These are phyloP conservation scores for Alligator sinensis DNA, from an alignment of 2,113 vertebrate genomes.

Conservation along the genomic window DNA sequence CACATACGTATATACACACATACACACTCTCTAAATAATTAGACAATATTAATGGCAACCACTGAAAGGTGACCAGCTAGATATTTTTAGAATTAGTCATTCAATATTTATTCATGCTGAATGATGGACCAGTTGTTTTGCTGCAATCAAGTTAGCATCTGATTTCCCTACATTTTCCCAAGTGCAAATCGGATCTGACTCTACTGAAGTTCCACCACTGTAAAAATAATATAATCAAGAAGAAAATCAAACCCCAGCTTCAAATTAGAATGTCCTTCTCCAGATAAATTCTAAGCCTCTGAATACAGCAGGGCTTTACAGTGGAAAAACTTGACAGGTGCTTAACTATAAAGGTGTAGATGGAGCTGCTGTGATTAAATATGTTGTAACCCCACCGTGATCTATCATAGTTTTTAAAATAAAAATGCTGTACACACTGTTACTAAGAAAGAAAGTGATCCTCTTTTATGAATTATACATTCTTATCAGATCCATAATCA, in stretches of 20 bases:
- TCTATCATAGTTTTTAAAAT: conserved; percentile 59
- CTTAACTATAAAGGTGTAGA: conserved; percentile 9
- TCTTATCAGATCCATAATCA: conserved; percentile 56
- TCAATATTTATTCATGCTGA: background rate
- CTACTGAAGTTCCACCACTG: background rate
- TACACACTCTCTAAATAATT: background rate
- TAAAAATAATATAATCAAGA: background rate
- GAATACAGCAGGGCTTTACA: background rate
- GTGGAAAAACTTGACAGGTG: conserved; percentile 26
- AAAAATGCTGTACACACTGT: conserved; percentile 39
- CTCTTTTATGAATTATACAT: conserved; percentile 46
- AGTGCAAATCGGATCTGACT: background rate
- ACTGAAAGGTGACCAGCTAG: background rate
- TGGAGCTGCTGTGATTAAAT: conserved; percentile 55
- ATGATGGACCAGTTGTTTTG: background rate
- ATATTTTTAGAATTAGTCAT: background rate
- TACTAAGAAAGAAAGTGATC: conserved; percentile 10
- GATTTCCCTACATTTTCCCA: background rate
- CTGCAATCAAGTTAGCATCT: background rate
- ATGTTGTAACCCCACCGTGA: conserved; percentile 43
- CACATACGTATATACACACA: too few relatives aligned
- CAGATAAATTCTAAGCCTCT: background rate
- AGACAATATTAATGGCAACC: background rate
- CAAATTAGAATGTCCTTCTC: background rate
- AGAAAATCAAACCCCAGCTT: background rate